Evolutionary conservation across 2,888 invertebrate species (phyloP), one percentile per base, ranked within the genome.

Genomic region (Malachius bipustulatus): DNA sequence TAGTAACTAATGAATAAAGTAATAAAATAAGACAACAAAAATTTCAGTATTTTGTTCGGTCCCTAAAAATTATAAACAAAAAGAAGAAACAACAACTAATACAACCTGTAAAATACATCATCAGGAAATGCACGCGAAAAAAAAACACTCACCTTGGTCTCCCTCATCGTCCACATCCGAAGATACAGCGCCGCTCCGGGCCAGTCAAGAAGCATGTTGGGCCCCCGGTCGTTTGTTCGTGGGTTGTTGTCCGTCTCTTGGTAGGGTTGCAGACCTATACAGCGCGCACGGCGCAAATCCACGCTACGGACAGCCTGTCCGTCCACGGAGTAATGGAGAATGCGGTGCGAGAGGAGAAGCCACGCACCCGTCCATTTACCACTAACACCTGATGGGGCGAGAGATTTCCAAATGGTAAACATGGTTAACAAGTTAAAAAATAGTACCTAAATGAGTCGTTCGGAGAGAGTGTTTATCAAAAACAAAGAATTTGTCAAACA

Each of bases 341-440:
- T 69, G 10, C 80, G 67, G 32, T 81, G 73, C 36, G 75, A 71
- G 16, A 88, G 63, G 52, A 87, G 69, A 34, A 87, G 51, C 87
- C 87, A 88, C 1, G 82, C 78, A n/a, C 82, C 77, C 19, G 72
- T 71, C 87, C 88, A 84, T 35, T 70, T 67, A 1, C 79, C 76
- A 30, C 76, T 75, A 19, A 82, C 73, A 8, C 79, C 80, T 82
- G 56, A 36, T n/a, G n/a, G n/a, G n/a, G n/a, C n/a, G n/a, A n/a
- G n/a, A n/a, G n/a, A n/a, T n/a, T n/a, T n/a, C n/a, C n/a, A n/a
- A n/a, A n/a, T n/a, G n/a, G n/a, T n/a, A n/a, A n/a, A n/a, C n/a
- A n/a, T n/a, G n/a, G n/a, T n/a, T n/a, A n/a, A n/a, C n/a, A 24
- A 8, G 10, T 9, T 8, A n/a, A 8, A 11, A 11, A 4, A 8